Evolutionary conservation across 2,113 vertebrate species (phyloP), one percentile per base, ranked within the genome.

Genomic region (Agapornis roseicollis): DNA sequence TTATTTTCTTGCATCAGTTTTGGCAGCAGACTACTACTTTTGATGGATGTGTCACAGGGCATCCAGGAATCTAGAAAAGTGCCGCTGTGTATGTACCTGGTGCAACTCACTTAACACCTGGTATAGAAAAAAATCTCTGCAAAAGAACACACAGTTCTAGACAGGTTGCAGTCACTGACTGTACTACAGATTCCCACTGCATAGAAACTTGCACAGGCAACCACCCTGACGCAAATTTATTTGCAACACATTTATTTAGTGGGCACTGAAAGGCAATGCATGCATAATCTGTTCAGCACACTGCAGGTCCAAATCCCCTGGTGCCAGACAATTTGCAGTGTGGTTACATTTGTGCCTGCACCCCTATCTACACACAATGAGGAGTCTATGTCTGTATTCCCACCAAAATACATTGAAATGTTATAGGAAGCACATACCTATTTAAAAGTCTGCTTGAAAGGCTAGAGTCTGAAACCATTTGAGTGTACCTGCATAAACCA

Each of bases 81-180:
- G 29, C 17, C 0, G 0, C 56, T 50, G 9, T 53, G 19, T 25
- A 53, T 0, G 0, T 41, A 79, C 50, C 65, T 46, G 37, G n/a
- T 46, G 81, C 28, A 74, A 60, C 42, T 63, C 64, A 35, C 29
- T 50, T n/a, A 41, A 37, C 1, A 5, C 7, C 74, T 74, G 46
- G 20, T 44, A 41, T 7, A 76, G 78, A 39, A 85, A 52, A 58
- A 47, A 4, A 20, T 37, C 37, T n/a, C 56, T 83, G 46, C 47
- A 68, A 53, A 82, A 82, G 55, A 64, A 44, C 18, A 42, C 3
- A 23, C 7, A 42, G 47, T 46, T 84, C 41, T 69, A 70, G 64
- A 47, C 80, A 80, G 50, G 64, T 13, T 89, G 52, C 14, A 42
- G 33, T 78, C 6, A 2, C 60, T 63, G 17, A 44, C 27, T 2